Evolutionary conservation across 2,888 invertebrate species (phyloP).

Genomic region (Pseudolycoriella hygida): DNA sequence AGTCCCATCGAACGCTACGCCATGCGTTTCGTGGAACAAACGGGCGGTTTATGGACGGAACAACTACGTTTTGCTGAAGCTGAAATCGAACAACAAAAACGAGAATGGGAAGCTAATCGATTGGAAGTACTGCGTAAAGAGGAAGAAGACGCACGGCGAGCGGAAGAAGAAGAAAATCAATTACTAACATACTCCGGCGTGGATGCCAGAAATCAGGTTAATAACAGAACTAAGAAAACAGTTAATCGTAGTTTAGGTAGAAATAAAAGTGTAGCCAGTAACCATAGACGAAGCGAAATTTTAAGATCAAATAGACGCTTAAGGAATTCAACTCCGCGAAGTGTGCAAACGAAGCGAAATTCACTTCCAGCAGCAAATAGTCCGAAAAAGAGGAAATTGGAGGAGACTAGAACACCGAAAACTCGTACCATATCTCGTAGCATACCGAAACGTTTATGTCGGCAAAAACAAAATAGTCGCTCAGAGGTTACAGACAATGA

Average conservation of each 20-base stretch:
- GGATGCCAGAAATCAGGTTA: constrained; percentile 74
- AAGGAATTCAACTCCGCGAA: background rate
- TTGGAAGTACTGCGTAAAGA: constrained; percentile 50
- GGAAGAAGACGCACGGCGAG: constrained; percentile 38
- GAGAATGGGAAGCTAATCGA: constrained; percentile 76
- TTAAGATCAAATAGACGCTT: background rate
- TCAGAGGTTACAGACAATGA: background rate
- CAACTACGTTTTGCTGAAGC: constrained; percentile 77
- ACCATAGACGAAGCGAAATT: background rate
- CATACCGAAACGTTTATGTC: background rate
- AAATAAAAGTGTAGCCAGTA: constrained; percentile 1
- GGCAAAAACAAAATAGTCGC: background rate
- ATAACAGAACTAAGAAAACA: constrained; percentile 21
- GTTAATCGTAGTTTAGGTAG: constrained; percentile 9
- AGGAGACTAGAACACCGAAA: background rate
- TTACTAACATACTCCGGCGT: constrained; percentile 58
- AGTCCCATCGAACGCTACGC: constrained; percentile 91
- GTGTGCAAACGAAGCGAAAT: background rate
- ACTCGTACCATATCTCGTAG: background rate
- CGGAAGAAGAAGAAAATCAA: constrained; percentile 40
- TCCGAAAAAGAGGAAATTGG: background rate
- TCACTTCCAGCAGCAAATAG: background rate
- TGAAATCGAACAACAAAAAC: constrained; percentile 68
- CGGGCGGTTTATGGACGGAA: constrained; percentile 60
- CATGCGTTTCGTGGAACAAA: constrained; percentile 78